A percentile compares a stretch with the other conserved stretches of the same genome.
These are phyloP conservation scores for Paguma larvata DNA, from an alignment of 2,797 vertebrate genomes.

Conservation along the genomic window DNA sequence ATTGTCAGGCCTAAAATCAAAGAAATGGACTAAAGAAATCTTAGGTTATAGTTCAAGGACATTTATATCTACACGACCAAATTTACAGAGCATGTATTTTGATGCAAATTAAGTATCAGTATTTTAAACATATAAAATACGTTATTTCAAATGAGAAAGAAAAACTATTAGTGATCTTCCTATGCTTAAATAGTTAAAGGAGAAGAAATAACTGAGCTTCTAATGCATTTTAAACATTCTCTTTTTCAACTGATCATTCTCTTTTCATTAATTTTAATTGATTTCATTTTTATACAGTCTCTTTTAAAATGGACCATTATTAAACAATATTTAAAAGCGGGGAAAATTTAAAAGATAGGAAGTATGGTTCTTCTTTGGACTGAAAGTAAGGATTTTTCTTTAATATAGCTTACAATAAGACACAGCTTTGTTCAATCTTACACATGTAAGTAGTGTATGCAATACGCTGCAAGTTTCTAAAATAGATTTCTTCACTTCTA, in stretches of 20 bases:
- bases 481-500: slow-evolving; percentile 63
- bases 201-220: background rate
- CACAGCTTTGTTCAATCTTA: background rate
- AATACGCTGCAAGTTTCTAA: slow-evolving; percentile 58
- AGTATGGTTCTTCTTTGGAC: background rate
- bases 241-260: background rate
- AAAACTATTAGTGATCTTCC: background rate
- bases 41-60: background rate
- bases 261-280: slow-evolving; percentile 20
- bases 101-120: background rate
- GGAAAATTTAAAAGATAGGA: background rate
- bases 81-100: background rate
- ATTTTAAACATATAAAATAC: slow-evolving; percentile 49
- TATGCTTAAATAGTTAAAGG: background rate
- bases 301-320: slow-evolving; percentile 4
- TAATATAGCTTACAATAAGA: background rate
- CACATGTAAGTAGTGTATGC: background rate
- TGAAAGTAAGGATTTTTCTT: background rate
- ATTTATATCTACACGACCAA: background rate
- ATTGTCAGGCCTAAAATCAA: background rate
- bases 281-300: slow-evolving; percentile 50
- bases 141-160: background rate
- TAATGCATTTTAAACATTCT: background rate
- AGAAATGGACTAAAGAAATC: background rate
- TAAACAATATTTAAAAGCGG: slow-evolving; percentile 58